Evolutionary conservation across 92 coral and sea anemone species (phyloP).

Genomic region (Meandrina meandrites): DNA sequence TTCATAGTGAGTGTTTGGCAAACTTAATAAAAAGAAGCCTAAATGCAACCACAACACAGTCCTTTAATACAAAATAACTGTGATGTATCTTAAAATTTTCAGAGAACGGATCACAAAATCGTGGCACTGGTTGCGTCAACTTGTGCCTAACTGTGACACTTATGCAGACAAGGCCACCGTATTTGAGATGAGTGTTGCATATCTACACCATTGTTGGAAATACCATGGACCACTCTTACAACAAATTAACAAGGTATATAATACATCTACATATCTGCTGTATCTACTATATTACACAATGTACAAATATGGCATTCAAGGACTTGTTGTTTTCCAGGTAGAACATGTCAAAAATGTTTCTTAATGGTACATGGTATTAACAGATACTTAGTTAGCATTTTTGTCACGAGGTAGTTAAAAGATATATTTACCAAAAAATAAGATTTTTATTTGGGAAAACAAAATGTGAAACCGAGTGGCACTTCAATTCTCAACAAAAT

Average conservation of each 20-base stretch:
- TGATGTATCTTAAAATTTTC: neutral
- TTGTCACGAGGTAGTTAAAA: neutral
- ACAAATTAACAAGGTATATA: conserved; percentile 66
- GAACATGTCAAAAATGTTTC: neutral
- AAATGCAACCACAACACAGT: no score
- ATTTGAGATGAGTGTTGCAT: conserved; percentile 90
- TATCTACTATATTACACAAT: neutral
- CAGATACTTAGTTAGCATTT: neutral
- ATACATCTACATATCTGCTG: neutral
- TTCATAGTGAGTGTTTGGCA: no score
- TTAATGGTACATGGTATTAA: no score
- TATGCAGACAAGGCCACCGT: conserved; percentile 90
- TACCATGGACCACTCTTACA: conserved; percentile 62
- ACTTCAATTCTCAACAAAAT: no score
- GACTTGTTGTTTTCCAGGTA: neutral
- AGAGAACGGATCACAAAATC: conserved; percentile 80
- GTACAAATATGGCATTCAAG: neutral
- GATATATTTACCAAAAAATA: neutral
- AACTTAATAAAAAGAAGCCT: no score
- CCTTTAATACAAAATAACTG: no score
- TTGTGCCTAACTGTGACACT: conserved; percentile 72
- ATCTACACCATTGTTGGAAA: conserved; percentile 87
- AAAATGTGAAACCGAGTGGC: no score
- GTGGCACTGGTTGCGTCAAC: conserved; percentile 74
- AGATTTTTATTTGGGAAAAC: no score